Conservation (phyloP, 2,797 vertebrate genomes). For the Gymnopithys bicolor region DNA sequence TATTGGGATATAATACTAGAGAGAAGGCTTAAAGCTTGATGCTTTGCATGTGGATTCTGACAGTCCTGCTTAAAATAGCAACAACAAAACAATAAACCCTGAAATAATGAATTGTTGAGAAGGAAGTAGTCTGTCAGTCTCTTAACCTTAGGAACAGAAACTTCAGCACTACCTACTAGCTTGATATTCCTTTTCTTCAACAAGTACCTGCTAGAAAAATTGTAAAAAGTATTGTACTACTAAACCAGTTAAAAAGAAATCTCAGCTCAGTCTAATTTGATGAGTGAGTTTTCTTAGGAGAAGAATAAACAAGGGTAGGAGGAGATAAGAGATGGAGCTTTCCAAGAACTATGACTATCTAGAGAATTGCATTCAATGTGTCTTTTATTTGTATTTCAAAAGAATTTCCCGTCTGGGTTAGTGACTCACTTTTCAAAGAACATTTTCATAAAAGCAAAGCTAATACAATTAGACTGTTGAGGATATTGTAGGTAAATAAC, state of each 20-base stretch:
- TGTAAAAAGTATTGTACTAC: not conserved
- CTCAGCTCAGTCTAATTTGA: slow-evolving; percentile 16
- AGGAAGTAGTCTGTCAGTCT: slow-evolving; percentile 81
- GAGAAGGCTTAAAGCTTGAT: not conserved
- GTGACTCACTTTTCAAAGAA: slow-evolving; percentile 40
- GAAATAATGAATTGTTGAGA: slow-evolving; percentile 76
- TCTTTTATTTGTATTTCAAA: slow-evolving; percentile 52
- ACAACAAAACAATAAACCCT: slow-evolving; percentile 64
- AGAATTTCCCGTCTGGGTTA: slow-evolving; percentile 3
- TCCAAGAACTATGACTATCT: slow-evolving; percentile 27
- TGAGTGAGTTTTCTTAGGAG: slow-evolving; percentile 10
- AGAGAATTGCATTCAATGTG: slow-evolving; percentile 15
- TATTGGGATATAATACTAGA: slow-evolving; percentile 18
- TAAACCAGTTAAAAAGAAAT: not conserved
- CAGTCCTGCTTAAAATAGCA: slow-evolving; percentile 76
- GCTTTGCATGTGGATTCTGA: not conserved
- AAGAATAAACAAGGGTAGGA: slow-evolving; percentile 41
- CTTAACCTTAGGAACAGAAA: slow-evolving; percentile 61
- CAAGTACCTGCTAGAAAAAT: slow-evolving; percentile 10
- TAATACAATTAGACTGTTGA: slow-evolving; percentile 3
- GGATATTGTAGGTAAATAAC: not conserved
- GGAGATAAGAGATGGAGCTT: slow-evolving; percentile 32
- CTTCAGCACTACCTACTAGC: slow-evolving; percentile 40
- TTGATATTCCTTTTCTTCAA: slow-evolving; percentile 33
- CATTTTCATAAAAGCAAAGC: slow-evolving; percentile 10